Evolutionary conservation across 1,140 invertebrate genomes (phyloP).

Genomic region (Ridgeia piscesae): DNA sequence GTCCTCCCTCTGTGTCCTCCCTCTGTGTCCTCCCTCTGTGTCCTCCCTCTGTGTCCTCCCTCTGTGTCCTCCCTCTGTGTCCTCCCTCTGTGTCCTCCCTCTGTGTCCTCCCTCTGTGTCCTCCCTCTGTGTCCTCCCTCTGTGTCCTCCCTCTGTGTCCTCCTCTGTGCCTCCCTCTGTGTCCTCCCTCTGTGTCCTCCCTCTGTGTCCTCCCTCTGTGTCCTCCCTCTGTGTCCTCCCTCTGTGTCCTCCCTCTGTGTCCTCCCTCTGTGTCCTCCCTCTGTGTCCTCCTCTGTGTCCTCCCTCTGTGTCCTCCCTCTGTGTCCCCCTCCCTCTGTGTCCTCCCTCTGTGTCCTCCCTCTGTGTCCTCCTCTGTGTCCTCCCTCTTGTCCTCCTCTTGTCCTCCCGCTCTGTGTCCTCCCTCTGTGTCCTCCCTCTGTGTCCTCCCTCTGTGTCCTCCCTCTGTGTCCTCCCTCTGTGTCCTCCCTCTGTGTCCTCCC

Average conservation of each 20-base stretch:
- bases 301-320: not conserved
- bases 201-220: not conserved
- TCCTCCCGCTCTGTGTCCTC: not conserved
- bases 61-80: not conserved
- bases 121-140: not conserved
- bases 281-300: not conserved
- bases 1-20: not conserved
- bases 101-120: not conserved
- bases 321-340: no score
- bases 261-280: not conserved
- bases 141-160: not conserved
- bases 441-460: not conserved
- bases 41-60: not conserved
- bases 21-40: not conserved
- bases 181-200: not conserved
- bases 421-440: not conserved
- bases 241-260: not conserved
- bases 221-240: not conserved
- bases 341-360: not conserved
- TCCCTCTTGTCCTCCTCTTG: not conserved
- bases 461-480: not conserved
- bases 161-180: no score
- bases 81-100: not conserved
- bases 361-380: not conserved
- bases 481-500: not conserved